These are phyloP conservation scores for Asarcornis scutulata DNA, from an alignment of 2,113 vertebrate genomes.

Conservation along the genomic window DNA sequence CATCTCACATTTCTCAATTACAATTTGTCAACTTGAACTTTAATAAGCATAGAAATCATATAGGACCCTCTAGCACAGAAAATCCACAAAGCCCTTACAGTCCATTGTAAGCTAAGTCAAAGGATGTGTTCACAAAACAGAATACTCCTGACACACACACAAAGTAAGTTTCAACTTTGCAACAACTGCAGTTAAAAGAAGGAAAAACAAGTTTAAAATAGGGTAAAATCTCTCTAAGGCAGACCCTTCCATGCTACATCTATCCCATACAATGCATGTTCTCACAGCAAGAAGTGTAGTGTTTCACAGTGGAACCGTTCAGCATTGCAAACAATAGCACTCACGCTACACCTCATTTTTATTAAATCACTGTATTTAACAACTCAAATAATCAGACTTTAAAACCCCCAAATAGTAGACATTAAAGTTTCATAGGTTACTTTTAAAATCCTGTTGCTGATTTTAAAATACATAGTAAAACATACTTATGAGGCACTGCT, in stretches of 20 bases:
- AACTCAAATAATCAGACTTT: slow-evolving; percentile 31
- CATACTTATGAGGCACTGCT: not conserved
- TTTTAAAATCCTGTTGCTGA: slow-evolving; percentile 34
- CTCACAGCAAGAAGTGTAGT: not conserved
- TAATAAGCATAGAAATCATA: slow-evolving; percentile 49
- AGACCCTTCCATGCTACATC: not conserved
- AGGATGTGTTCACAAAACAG: slow-evolving; percentile 14
- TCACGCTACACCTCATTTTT: not conserved
- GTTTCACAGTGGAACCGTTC: not conserved
- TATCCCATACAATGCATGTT: not conserved
- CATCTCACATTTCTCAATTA: slow-evolving; percentile 33
- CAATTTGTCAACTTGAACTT: slow-evolving; percentile 4
- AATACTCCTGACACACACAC: not conserved
- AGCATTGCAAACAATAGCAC: not conserved
- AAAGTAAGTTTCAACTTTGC: not conserved
- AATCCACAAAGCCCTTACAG: slow-evolving; percentile 52
- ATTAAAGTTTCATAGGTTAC: not conserved
- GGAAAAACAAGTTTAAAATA: not conserved
- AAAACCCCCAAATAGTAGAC: not conserved
- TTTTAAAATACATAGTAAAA: not conserved
- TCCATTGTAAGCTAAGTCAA: slow-evolving; percentile 54
- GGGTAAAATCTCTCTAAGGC: not conserved
- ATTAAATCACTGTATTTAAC: slow-evolving; percentile 10
- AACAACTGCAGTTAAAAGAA: not conserved
- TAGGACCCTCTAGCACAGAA: slow-evolving; percentile 54